Conservation (phyloP, 2,797 vertebrate species). For the Halcyon smyrnensis region DNA sequence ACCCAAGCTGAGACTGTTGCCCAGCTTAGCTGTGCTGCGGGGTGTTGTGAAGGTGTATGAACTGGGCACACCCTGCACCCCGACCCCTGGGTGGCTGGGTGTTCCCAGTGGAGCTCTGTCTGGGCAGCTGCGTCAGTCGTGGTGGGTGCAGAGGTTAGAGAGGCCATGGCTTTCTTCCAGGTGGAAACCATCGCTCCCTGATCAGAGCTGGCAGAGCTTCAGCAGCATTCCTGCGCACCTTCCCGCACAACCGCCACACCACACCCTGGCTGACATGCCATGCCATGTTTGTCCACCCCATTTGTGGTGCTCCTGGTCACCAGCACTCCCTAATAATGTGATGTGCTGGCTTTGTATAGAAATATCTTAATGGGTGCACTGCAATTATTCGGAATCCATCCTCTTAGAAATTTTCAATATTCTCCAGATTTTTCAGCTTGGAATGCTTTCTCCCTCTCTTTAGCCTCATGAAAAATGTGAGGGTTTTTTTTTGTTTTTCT, state of each 20-base stretch:
- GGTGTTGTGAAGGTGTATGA: background rate
- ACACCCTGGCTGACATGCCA: background rate
- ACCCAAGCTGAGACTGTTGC: background rate
- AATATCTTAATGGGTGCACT: background rate
- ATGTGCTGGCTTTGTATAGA: background rate
- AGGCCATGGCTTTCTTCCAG: background rate
- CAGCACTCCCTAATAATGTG: background rate
- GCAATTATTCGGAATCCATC: background rate
- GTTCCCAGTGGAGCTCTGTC: background rate
- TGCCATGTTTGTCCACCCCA: background rate
- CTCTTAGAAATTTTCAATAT: background rate
- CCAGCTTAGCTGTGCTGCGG: accelerated
- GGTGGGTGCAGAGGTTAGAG: background rate
- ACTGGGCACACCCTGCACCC: background rate
- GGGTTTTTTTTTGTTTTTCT: background rate
- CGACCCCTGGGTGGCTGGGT: background rate
- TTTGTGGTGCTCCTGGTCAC: too few species aligned
- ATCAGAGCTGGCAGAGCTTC: background rate
- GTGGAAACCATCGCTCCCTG: background rate
- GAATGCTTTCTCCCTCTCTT: background rate
- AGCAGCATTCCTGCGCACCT: too few species aligned
- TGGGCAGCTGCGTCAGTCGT: background rate
- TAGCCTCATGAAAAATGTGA: background rate
- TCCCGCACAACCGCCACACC: background rate
- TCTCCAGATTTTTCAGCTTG: background rate